Evolutionary conservation across 2,797 vertebrate species (phyloP).

Genomic region (Champsocephalus gunnari): DNA sequence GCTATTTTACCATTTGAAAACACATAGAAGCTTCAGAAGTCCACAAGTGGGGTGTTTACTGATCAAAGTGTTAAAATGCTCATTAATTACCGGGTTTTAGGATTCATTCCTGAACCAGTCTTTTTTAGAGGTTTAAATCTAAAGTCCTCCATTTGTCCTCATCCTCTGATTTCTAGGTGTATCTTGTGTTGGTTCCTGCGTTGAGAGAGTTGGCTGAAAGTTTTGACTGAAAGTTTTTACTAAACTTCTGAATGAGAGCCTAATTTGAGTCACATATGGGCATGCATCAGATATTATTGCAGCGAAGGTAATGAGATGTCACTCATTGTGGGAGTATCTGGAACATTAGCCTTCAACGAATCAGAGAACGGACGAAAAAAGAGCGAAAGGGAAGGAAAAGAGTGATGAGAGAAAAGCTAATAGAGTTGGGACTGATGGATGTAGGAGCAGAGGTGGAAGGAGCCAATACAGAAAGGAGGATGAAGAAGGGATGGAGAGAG

Average conservation of each 20-base stretch:
- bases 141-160: no score
- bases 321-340: slow-evolving; percentile 25
- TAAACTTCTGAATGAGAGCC: background rate
- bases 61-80: no score
- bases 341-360: slow-evolving; percentile 32
- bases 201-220: background rate
- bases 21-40: no score
- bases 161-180: background rate
- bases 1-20: no score
- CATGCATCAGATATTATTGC: slow-evolving; percentile 4
- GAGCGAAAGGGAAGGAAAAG: background rate
- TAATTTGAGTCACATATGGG: background rate
- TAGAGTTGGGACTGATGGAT: slow-evolving; percentile 15
- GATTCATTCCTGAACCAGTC: no score
- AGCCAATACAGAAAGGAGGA: slow-evolving; percentile 6
- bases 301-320: slow-evolving; percentile 44
- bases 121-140: no score
- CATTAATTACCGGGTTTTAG: no score
- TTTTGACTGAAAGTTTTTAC: background rate
- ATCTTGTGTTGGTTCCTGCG: background rate
- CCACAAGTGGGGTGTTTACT: no score
- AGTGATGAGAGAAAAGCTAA: background rate
- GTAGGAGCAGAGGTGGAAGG: background rate
- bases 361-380: slow-evolving; percentile 10
- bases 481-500: background rate